These are phyloP conservation scores for Bruchidius siliquastri DNA, from an alignment of 2,888 invertebrate species.

Conservation along the genomic window DNA sequence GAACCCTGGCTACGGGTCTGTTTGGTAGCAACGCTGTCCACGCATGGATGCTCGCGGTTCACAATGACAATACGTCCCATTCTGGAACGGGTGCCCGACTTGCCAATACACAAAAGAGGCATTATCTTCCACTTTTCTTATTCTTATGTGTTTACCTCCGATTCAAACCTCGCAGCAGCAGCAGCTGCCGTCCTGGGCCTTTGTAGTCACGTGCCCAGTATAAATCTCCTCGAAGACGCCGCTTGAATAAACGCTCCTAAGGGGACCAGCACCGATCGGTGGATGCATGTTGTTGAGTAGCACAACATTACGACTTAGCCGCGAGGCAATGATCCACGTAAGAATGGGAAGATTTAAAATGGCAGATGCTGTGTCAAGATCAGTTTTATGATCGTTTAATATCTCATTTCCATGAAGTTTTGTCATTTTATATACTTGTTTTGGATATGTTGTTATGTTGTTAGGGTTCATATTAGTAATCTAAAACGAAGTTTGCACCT, in stretches of 20 bases:
- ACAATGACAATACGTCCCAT: not conserved
- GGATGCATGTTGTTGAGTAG: not conserved
- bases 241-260: not conserved
- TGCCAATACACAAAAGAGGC: not conserved
- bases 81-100: not conserved
- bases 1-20: too few relatives aligned
- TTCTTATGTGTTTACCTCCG: not conserved
- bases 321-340: not conserved
- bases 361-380: not conserved
- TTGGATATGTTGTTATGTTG: too few relatives aligned
- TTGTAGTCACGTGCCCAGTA: not conserved
- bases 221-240: not conserved
- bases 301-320: not conserved
- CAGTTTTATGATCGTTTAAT: too few relatives aligned
- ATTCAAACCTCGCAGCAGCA: not conserved
- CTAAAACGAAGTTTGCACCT: too few relatives aligned
- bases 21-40: too few relatives aligned
- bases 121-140: not conserved
- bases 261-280: not conserved
- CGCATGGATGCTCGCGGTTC: not conserved
- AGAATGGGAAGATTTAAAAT: not conserved
- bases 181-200: not conserved
- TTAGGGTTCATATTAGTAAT: too few relatives aligned
- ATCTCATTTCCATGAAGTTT: too few relatives aligned
- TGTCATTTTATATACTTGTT: too few relatives aligned